phyloP scores from a whole-genome alignment of 2,797 vertebrate species.

The Hephaestus fuliginosus region DNA sequence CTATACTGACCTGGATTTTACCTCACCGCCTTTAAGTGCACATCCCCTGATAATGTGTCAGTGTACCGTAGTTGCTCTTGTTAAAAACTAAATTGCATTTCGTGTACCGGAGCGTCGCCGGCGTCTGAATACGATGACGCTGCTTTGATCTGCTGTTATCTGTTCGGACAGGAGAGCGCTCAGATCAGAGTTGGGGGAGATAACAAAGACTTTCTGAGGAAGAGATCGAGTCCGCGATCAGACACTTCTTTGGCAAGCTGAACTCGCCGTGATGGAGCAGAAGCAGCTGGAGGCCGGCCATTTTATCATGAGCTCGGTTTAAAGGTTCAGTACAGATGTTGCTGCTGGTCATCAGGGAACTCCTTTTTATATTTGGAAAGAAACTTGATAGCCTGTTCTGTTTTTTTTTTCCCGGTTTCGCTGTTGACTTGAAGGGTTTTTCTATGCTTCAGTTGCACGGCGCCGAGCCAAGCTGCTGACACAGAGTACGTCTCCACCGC shows the following conservation, averaged over 20 bases:
- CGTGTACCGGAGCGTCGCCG: not conserved
- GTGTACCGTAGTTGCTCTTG: not conserved
- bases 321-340: constrained; percentile 17
- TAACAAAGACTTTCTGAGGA: constrained; percentile 44
- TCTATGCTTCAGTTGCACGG: not conserved
- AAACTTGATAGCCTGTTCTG: not conserved
- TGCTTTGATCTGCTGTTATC: constrained; percentile 54
- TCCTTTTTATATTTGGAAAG: not conserved
- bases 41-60: not conserved
- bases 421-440: not conserved
- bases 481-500: not conserved
- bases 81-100: not conserved
- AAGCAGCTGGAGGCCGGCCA: constrained; percentile 23
- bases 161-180: constrained; percentile 35
- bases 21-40: not conserved
- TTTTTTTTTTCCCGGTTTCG: not conserved
- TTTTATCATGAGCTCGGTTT: constrained; percentile 10
- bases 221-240: constrained; percentile 56
- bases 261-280: constrained; percentile 16
- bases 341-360: constrained; percentile 22
- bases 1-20: constrained; percentile 7
- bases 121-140: not conserved
- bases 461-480: not conserved
- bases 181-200: constrained; percentile 48
- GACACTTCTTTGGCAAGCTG: constrained; percentile 41